A percentile compares a stretch with the other conserved stretches of the same genome.
These are phyloP conservation scores for Panagrolaimus sp. DNA, from an alignment of 1,140 invertebrate species.

Conservation along the genomic window DNA sequence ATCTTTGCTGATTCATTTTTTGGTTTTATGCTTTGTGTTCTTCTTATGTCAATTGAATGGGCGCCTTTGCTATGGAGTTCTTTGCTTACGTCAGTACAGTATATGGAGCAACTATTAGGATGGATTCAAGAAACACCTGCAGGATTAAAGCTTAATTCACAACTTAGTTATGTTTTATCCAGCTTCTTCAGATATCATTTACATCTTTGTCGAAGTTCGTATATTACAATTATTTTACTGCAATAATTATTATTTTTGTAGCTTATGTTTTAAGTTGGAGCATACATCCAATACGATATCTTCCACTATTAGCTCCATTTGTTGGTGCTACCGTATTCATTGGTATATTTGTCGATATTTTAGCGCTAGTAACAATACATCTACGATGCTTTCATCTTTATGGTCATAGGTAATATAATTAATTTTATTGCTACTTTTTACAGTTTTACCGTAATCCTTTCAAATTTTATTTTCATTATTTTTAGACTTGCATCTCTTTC, in stretches of 20 bases:
- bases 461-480: too few relatives aligned
- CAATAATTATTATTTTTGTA: constrained; percentile 14
- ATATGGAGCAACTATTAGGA: constrained; percentile 64
- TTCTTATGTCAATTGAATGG: neutral
- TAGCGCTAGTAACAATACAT: constrained; percentile 34
- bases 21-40: neutral
- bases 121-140: constrained; percentile 85
- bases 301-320: neutral
- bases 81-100: neutral
- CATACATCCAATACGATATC: constrained; percentile 4
- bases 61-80: neutral
- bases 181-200: constrained; percentile 87
- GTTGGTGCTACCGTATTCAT: constrained; percentile 26
- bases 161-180: constrained; percentile 76
- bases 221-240: too few relatives aligned
- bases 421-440: too few relatives aligned
- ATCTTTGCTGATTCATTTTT: constrained; percentile 4
- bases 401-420: constrained; percentile 29
- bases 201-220: constrained; percentile 72
- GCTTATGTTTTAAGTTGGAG: constrained; percentile 24
- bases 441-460: too few relatives aligned
- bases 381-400: constrained; percentile 39
- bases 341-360: constrained; percentile 25
- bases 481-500: constrained; percentile 24
- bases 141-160: constrained; percentile 81